phyloP scores from a whole-genome alignment of 2,888 invertebrate species.

The Trissonchulus sp. region DNA sequence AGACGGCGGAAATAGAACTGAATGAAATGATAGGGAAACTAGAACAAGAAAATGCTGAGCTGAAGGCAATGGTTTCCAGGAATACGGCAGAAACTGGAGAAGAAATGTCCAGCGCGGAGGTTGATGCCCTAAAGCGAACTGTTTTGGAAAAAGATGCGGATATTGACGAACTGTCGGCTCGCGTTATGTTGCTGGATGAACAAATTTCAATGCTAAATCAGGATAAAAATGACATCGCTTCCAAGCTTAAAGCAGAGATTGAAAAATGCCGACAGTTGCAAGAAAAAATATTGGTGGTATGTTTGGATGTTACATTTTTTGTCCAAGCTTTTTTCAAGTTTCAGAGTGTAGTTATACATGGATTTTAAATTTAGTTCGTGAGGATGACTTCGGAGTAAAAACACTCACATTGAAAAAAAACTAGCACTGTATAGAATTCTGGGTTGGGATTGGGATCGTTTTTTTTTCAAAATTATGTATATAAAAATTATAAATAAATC shows the following conservation, averaged over 20 bases:
- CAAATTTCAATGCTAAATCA: background rate
- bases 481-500: too few species aligned
- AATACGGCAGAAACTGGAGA: background rate
- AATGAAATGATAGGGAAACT: background rate
- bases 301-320: too few species aligned
- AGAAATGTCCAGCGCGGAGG: background rate
- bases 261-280: background rate
- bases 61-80: too few species aligned
- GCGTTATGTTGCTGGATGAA: background rate
- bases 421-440: too few species aligned
- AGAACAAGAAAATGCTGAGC: background rate
- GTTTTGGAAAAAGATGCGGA: background rate
- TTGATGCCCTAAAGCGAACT: background rate
- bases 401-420: too few species aligned
- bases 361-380: too few species aligned
- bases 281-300: background rate
- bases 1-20: background rate
- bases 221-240: background rate
- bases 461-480: too few species aligned
- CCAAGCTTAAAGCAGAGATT: background rate
- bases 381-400: too few species aligned
- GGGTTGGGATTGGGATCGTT: too few species aligned
- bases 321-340: too few species aligned
- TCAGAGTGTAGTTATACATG: too few species aligned
- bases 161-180: background rate